Conservation (phyloP, 35 echinoderm and acorn worm genomes). For the Apostichopus parvimensis region DNA sequence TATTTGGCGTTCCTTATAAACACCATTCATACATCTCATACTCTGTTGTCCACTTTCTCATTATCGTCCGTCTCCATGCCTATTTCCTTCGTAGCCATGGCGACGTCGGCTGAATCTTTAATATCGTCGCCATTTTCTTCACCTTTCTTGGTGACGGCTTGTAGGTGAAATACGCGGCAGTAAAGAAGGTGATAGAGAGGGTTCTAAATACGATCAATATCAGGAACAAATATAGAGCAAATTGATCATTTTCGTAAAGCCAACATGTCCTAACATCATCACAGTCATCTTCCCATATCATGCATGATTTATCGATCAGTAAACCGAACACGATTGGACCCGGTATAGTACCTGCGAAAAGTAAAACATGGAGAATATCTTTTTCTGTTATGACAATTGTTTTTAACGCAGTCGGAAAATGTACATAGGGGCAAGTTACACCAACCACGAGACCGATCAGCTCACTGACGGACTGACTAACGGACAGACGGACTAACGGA, state of each 20-base stretch:
- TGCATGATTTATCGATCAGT: constrained; percentile 76
- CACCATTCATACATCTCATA: too few relatives aligned
- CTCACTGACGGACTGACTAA: too few relatives aligned
- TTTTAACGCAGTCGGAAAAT: background rate
- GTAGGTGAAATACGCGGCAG: constrained; percentile 59
- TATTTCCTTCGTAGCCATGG: background rate
- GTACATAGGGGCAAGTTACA: too few relatives aligned
- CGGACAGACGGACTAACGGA: too few relatives aligned
- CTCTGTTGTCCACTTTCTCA: background rate
- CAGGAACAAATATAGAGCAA: constrained; percentile 50
- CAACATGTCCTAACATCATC: constrained; percentile 69
- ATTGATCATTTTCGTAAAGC: constrained; percentile 71
- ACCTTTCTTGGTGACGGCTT: constrained; percentile 13
- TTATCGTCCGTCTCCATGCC: background rate
- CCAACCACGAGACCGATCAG: too few relatives aligned
- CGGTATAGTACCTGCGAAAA: constrained; percentile 62
- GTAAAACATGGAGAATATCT: too few relatives aligned
- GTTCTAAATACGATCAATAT: constrained; percentile 54
- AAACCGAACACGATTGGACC: constrained; percentile 73
- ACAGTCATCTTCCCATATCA: too few relatives aligned
- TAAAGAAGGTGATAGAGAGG: constrained; percentile 40
- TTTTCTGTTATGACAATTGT: too few relatives aligned
- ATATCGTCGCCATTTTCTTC: background rate
- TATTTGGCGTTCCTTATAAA: too few relatives aligned
- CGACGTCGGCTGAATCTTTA: background rate